These are phyloP conservation scores for Pelecanus crispus DNA, from an alignment of 2,113 vertebrate genomes.

Conservation along the genomic window DNA sequence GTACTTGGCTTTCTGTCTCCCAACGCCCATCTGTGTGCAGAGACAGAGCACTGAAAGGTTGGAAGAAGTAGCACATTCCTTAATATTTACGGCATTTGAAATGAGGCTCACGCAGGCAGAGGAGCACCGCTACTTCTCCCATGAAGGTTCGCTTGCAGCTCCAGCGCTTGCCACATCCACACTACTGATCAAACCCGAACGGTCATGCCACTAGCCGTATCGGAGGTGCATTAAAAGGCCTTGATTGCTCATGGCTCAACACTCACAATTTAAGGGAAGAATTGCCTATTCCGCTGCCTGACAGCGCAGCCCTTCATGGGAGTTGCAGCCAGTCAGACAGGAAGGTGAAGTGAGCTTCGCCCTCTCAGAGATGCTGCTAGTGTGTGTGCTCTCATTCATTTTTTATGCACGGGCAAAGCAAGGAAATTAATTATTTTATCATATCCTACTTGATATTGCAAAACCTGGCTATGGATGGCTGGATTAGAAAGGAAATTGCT, in stretches of 20 bases:
- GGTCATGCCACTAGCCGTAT: accelerated
- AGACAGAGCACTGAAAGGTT: conserved; percentile 34
- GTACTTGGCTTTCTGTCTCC: conserved; percentile 62
- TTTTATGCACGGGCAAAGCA: accelerated
- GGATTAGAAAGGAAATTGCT: not conserved
- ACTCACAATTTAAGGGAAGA: not conserved
- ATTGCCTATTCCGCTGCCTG: not conserved
- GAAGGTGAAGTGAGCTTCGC: not conserved
- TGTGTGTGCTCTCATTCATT: not conserved
- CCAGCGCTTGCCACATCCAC: not conserved
- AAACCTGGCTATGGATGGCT: not conserved
- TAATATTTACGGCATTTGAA: conserved; percentile 45
- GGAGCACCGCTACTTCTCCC: not conserved
- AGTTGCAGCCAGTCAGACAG: not conserved
- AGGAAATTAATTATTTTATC: not conserved
- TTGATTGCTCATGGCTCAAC: not conserved
- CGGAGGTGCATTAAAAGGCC: not conserved
- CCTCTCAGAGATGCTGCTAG: not conserved
- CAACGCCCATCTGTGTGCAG: conserved; percentile 53
- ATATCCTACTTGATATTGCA: not conserved
- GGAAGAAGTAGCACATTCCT: conserved; percentile 63
- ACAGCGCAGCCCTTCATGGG: not conserved
- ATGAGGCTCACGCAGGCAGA: not conserved
- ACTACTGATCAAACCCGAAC: not conserved
- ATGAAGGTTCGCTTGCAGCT: not conserved